Percentiles rank a stretch among this genome's conserved stretches.
Evolutionary conservation across 2,888 invertebrate species (phyloP).

Genomic region (Chaetoderma sp.): DNA sequence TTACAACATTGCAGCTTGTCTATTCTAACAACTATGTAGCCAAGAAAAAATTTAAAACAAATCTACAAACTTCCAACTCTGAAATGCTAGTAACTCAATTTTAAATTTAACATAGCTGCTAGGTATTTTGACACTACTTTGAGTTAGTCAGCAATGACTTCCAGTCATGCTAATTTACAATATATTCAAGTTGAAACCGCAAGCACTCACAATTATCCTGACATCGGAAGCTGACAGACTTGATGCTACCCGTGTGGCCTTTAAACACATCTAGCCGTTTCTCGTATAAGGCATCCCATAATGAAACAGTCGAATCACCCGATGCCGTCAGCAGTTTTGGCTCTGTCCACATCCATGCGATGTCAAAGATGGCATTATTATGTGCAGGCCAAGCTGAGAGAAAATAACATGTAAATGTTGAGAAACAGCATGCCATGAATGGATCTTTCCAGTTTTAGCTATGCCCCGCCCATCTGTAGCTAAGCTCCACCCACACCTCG

Average conservation of each 20-base stretch:
- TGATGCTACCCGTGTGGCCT: conserved; percentile 85
- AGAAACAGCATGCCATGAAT: not conserved
- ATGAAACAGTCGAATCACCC: conserved; percentile 83
- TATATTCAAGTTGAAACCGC: not conserved
- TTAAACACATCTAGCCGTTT: conserved; percentile 72
- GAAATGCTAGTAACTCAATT: no score
- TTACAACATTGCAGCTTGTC: no score
- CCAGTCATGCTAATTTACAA: no score
- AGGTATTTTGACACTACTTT: no score
- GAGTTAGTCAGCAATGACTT: no score
- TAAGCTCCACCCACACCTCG: no score
- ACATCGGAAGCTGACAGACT: conserved; percentile 82
- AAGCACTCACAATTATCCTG: conserved; percentile 72
- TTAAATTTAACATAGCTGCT: no score
- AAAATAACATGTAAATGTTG: not conserved
- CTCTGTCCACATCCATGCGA: conserved; percentile 85
- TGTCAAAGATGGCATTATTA: conserved; percentile 89
- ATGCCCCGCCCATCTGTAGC: no score
- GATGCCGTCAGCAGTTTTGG: conserved; percentile 85
- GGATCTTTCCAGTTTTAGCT: no score
- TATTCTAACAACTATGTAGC: no score
- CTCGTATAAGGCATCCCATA: conserved; percentile 79
- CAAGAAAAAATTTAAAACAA: no score
- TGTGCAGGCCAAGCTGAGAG: conserved; percentile 72
- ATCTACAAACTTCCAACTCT: no score